Conservation (phyloP, 2,888 invertebrate genomes). For the Eupithecia subumbrata region DNA sequence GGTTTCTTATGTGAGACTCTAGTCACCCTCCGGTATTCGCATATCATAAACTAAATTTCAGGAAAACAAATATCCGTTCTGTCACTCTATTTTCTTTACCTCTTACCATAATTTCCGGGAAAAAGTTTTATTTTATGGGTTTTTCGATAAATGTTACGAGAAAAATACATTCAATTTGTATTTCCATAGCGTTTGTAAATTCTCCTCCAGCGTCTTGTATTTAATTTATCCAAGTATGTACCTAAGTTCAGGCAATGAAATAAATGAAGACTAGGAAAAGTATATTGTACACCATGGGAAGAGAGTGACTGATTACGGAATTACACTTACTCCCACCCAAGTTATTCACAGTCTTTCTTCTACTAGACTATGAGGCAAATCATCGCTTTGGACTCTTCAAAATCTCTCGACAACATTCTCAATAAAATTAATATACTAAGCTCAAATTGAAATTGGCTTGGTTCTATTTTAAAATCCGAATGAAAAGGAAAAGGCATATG, state of each 20-base stretch:
- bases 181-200: neutral
- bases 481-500: no score
- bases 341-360: neutral
- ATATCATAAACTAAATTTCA: slow-evolving; percentile 35
- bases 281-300: neutral
- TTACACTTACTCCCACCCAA: neutral
- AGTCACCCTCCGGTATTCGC: slow-evolving; percentile 22
- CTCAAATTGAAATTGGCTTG: no score
- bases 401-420: no score
- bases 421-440: no score
- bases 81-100: slow-evolving; percentile 39
- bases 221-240: neutral
- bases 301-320: neutral
- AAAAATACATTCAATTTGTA: neutral
- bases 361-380: no score
- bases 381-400: no score
- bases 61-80: slow-evolving; percentile 41
- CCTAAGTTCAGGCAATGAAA: neutral
- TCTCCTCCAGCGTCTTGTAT: neutral
- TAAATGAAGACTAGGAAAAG: neutral
- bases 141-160: neutral
- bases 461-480: no score
- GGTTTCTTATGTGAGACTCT: neutral
- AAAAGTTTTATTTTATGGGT: neutral
- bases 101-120: slow-evolving; percentile 4